Base-by-base conservation (phyloP, 2,888 invertebrate species). In the Anthophora plumipes region DNA sequence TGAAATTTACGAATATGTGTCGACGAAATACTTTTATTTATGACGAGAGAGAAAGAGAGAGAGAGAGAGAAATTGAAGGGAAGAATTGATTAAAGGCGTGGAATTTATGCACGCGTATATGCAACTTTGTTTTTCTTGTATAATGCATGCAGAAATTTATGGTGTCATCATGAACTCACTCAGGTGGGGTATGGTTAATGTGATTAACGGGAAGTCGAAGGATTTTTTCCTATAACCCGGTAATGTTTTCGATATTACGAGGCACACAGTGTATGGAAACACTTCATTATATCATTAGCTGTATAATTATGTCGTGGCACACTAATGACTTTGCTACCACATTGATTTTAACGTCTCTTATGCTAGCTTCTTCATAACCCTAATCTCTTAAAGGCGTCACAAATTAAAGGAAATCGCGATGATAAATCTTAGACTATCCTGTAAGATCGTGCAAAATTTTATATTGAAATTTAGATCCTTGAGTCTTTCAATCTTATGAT, bases 241-340 rank as follows among this genome's bases (percentile, higher is more conserved):
- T 22, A 31, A 69, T 69, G 59, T 22, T 59, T 69, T 69, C 37
- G 31, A 20, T 43, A 39, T 37, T 17, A 11, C 17, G 25, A 43
- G 22, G 14, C 52, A 39, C 48, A 17, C 12, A n/a, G 50, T 60
- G 60, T 22, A 60, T 50, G 12, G 69, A 37, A 70, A 60, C 55
- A 60, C 48, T 22, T 60, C 50, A 50, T 43, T 37, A 60, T 70
- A 60, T 70, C 60, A 39, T 70, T 70, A 70, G 48, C 69, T 50
- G 69, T 60, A 70, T 70, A 70, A 70, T 60, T 70, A 70, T 50
- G 22, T n/a, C 60, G 37, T 60, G 48, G 60, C 48, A 17, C 61
- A 39, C 60, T 70, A 70, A 70, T 70, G 69, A 70, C 69, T 39
- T 17, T 1, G 14, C 20, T 12, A 12, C 39, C 25, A 17, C 54